phyloP scores from a whole-genome alignment of 2,888 invertebrate genomes.

The Lycia hirtaria region DNA sequence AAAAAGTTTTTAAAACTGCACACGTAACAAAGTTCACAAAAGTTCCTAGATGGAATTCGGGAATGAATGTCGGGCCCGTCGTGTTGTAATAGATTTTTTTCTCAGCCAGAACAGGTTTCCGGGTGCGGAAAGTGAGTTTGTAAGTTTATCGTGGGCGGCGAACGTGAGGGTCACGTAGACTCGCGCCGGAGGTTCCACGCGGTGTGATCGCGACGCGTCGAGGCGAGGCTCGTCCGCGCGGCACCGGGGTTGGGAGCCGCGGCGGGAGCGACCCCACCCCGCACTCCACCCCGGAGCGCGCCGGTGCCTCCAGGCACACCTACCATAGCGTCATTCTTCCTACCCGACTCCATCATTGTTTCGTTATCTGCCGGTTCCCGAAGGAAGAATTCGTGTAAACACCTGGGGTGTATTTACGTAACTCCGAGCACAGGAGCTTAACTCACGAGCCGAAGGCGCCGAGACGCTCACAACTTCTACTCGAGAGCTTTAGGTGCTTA shows the following conservation, averaged over 20 bases:
- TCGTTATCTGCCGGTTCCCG: slow-evolving; percentile 64
- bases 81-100: slow-evolving; percentile 58
- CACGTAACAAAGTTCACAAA: slow-evolving; percentile 45
- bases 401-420: slow-evolving; percentile 12
- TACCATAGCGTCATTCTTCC: slow-evolving; percentile 69
- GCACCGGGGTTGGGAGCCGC: slow-evolving; percentile 60
- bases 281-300: slow-evolving; percentile 59
- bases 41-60: slow-evolving; percentile 43
- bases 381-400: slow-evolving; percentile 50
- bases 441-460: slow-evolving; percentile 25
- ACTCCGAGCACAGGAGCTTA: slow-evolving; percentile 37
- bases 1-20: slow-evolving; percentile 67
- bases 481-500: slow-evolving; percentile 37
- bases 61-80: slow-evolving; percentile 54
- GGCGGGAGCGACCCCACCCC: slow-evolving; percentile 43
- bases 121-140: slow-evolving; percentile 70
- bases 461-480: slow-evolving; percentile 29
- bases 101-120: slow-evolving; percentile 67
- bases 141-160: slow-evolving; percentile 67
- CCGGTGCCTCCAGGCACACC: slow-evolving; percentile 54
- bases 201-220: slow-evolving; percentile 67
- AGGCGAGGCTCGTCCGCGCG: slow-evolving; percentile 55
- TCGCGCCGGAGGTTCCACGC: slow-evolving; percentile 66
- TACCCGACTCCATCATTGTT: slow-evolving; percentile 63
- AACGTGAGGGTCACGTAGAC: slow-evolving; percentile 58